Conservation (phyloP, 2,888 invertebrate genomes). For the Oasisia sp. region DNA sequence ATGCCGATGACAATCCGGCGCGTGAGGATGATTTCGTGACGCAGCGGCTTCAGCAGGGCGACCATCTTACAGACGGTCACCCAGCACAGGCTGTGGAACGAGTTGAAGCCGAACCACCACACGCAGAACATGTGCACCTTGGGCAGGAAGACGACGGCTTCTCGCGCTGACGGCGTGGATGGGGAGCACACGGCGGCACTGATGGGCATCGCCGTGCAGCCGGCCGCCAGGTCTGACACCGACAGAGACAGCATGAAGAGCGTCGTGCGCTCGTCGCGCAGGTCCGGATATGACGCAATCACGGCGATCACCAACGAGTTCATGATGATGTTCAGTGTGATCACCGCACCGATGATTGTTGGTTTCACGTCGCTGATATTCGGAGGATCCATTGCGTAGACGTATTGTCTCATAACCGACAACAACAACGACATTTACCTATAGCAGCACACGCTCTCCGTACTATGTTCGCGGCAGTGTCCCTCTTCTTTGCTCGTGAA, state of each 20-base stretch:
- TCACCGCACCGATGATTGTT: neutral
- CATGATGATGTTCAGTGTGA: neutral
- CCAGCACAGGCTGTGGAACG: neutral
- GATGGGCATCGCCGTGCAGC: neutral
- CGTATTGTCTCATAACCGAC: neutral
- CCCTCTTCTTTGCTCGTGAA: neutral
- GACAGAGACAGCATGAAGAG: neutral
- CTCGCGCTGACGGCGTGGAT: neutral
- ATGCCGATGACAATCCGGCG: neutral
- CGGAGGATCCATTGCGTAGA: neutral
- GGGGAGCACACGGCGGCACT: neutral
- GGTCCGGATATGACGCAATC: neutral
- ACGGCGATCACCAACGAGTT: neutral
- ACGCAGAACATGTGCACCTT: neutral
- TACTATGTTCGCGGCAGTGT: neutral
- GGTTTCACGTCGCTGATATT: neutral
- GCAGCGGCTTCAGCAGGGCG: neutral
- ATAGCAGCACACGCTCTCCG: neutral
- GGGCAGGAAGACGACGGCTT: neutral
- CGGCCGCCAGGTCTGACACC: neutral
- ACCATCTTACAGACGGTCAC: neutral
- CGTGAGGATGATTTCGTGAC: neutral
- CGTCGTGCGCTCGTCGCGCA: neutral
- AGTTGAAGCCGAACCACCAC: conserved; percentile 7
- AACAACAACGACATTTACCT: neutral